Conservation (phyloP, 1,140 invertebrate genomes). For the Hylaeus volcanicus region DNA sequence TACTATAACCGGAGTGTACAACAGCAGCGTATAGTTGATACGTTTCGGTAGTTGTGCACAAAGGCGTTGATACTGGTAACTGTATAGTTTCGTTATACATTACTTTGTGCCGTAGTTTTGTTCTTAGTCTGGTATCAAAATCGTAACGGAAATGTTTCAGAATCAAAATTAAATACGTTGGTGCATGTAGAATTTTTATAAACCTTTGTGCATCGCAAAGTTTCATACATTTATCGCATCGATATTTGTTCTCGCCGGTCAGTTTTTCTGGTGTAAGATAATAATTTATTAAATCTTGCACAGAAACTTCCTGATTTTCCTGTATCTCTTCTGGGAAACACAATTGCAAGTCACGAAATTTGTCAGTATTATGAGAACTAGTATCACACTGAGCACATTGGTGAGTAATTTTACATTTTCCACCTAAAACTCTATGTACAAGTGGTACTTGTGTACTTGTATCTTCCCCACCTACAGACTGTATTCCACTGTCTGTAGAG, state of each 20-base stretch:
- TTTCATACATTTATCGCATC: conserved; percentile 87
- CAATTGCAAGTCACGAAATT: conserved; percentile 90
- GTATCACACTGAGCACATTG: conserved; percentile 86
- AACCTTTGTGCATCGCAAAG: conserved; percentile 89
- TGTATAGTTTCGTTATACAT: conserved; percentile 83
- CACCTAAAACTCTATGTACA: conserved; percentile 87
- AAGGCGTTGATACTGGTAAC: conserved; percentile 79
- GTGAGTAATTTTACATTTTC: conserved; percentile 86
- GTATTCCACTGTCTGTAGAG: conserved; percentile 80
- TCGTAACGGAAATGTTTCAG: conserved; percentile 91
- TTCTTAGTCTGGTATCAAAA: conserved; percentile 85
- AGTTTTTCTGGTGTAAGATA: conserved; percentile 89
- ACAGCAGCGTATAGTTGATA: conserved; percentile 91
- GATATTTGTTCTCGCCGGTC: conserved; percentile 90
- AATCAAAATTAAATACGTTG: conserved; percentile 89
- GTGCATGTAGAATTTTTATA: conserved; percentile 86
- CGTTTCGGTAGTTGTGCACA: conserved; percentile 71
- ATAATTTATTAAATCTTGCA: conserved; percentile 87
- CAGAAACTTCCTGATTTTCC: conserved; percentile 81
- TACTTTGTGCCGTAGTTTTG: conserved; percentile 87
- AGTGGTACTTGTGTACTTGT: conserved; percentile 75
- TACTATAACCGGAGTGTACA: conserved; percentile 89
- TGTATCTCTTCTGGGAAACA: conserved; percentile 87
- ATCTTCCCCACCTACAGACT: conserved; percentile 78
- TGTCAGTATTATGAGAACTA: conserved; percentile 87